These are phyloP conservation scores for Epinotia bilunana DNA, from an alignment of 2,888 invertebrate genomes.

Conservation along the genomic window DNA sequence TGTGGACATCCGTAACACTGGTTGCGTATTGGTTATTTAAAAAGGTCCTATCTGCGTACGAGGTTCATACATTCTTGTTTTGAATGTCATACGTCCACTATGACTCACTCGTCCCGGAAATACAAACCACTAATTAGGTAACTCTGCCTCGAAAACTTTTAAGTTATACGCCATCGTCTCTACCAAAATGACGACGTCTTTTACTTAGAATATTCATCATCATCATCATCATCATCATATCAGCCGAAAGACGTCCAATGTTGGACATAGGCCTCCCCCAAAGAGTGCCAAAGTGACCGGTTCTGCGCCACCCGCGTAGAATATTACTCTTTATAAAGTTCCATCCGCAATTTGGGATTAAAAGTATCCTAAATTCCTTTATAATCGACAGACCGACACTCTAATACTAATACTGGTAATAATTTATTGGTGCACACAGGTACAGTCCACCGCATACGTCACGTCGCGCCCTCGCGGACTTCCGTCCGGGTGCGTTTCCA, in stretches of 20 bases:
- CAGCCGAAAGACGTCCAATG: too few species aligned
- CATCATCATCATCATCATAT: neutral
- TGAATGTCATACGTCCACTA: neutral
- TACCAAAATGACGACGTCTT: neutral
- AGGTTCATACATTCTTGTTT: neutral
- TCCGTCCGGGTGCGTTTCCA: slow-evolving; percentile 43
- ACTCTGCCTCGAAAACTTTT: neutral
- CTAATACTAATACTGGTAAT: neutral
- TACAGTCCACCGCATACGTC: slow-evolving; percentile 33
- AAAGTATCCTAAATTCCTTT: neutral
- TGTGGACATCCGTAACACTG: neutral
- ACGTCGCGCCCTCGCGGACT: slow-evolving; percentile 39
- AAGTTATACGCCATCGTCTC: neutral
- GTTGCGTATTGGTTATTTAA: neutral
- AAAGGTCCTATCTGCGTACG: neutral
- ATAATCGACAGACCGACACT: neutral
- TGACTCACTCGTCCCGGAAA: neutral
- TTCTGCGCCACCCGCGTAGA: too few species aligned
- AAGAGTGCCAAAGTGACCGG: too few species aligned
- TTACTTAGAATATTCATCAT: neutral
- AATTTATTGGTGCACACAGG: slow-evolving; percentile 16
- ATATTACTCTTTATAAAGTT: neutral
- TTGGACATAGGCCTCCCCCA: too few species aligned
- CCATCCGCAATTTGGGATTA: neutral
- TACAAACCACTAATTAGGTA: neutral